Percentiles rank a stretch among this genome's conserved stretches.
Evolutionary conservation across 2,797 vertebrate species (phyloP).

Genomic region (Sebastes wilsoni): DNA sequence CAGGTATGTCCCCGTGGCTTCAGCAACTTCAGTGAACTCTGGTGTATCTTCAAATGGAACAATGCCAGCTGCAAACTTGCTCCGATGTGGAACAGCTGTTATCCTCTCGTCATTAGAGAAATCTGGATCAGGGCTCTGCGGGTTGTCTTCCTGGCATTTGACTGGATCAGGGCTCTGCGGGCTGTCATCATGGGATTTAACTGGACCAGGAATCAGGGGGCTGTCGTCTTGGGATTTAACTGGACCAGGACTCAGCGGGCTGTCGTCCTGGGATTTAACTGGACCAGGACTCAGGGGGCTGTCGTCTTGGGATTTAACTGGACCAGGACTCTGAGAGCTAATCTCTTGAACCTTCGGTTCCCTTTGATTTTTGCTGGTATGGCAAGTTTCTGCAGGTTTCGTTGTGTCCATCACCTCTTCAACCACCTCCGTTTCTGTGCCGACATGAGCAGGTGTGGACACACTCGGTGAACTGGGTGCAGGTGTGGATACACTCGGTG

Average conservation of each 20-base stretch:
- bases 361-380: conserved; percentile 37
- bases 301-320: background rate
- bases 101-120: conserved; percentile 45
- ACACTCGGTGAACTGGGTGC: too few relatives aligned
- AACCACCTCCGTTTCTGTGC: conserved; percentile 72
- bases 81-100: conserved; percentile 89
- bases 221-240: background rate
- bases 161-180: conserved; percentile 20
- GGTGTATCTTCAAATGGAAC: conserved; percentile 97
- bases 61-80: conserved; percentile 93
- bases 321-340: conserved; percentile 19
- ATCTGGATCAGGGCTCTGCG: conserved; percentile 22
- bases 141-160: conserved; percentile 11
- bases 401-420: conserved; percentile 49
- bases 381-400: conserved; percentile 30
- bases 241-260: conserved; percentile 10
- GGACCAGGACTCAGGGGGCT: conserved; percentile 28
- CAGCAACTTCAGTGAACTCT: conserved; percentile 94
- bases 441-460: conserved; percentile 77
- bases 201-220: conserved; percentile 35
- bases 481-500: too few relatives aligned
- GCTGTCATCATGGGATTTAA: conserved; percentile 3
- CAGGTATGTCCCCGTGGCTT: conserved; percentile 94
- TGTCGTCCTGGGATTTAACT: background rate
- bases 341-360: conserved; percentile 4